phyloP scores from a whole-genome alignment of 2,797 vertebrate species.

The Rhabdomys pumilio region DNA sequence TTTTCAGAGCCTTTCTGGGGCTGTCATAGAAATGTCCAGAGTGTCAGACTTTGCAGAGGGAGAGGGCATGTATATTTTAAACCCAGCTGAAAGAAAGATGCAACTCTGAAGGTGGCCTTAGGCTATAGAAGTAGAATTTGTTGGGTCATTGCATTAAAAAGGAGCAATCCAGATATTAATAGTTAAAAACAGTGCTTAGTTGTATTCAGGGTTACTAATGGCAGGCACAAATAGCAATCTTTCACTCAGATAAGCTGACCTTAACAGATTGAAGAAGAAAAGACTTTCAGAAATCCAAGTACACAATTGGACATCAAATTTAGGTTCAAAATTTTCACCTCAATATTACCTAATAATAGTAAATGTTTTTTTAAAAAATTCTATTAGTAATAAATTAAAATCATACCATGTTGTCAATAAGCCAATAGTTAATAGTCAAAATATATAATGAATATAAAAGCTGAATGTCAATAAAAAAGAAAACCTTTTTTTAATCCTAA shows the following conservation, averaged over 20 bases:
- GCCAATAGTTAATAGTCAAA: conserved; percentile 25
- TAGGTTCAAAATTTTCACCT: conserved; percentile 45
- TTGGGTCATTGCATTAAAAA: conserved; percentile 33
- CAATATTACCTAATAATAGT: conserved; percentile 34
- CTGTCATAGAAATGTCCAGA: conserved; percentile 18
- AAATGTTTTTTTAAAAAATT: not conserved
- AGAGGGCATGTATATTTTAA: not conserved
- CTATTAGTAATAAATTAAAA: conserved; percentile 22
- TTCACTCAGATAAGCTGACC: not conserved
- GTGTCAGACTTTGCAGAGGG: not conserved
- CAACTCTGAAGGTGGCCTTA: not conserved
- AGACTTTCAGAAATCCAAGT: conserved; percentile 7
- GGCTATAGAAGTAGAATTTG: not conserved
- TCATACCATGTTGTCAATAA: not conserved
- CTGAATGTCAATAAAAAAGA: not conserved
- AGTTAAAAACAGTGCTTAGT: not conserved
- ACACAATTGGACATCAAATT: conserved; percentile 38
- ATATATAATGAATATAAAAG: not conserved
- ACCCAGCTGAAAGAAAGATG: not conserved
- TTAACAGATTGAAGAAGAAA: conserved; percentile 4
- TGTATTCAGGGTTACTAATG: conserved; percentile 35
- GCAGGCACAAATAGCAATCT: not conserved
- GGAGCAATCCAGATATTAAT: not conserved
- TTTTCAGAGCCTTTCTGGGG: conserved; percentile 39
- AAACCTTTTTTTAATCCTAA: not conserved